Conservation (phyloP, 2,797 vertebrate genomes). For the Otolemur crassicaudatus region DNA sequence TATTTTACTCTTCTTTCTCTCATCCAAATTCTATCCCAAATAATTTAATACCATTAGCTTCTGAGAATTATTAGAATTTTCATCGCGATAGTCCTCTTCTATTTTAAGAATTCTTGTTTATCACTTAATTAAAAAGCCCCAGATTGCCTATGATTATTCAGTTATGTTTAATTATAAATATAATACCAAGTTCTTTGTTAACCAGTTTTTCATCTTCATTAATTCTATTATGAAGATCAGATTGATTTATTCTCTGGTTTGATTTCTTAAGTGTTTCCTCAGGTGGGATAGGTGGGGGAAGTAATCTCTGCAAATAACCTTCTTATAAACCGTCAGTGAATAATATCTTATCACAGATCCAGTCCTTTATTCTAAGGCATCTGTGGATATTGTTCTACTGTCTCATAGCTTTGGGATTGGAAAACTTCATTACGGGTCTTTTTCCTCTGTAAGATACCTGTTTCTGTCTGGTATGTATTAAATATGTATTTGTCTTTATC, state of each 20-base stretch:
- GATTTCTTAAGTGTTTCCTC: background rate
- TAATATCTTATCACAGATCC: background rate
- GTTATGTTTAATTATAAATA: slow-evolving; percentile 44
- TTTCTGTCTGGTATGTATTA: background rate
- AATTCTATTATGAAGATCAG: background rate
- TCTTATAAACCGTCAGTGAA: background rate
- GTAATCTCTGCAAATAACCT: background rate
- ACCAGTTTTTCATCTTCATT: slow-evolving; percentile 18
- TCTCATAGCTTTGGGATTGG: background rate
- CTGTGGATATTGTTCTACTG: background rate
- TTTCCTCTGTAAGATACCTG: background rate
- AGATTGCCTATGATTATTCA: slow-evolving; percentile 20
- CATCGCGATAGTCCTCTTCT: background rate
- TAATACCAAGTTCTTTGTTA: slow-evolving; percentile 1
- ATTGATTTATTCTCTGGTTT: background rate
- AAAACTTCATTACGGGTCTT: background rate
- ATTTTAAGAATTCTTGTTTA: slow-evolving; percentile 57
- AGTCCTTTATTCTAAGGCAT: background rate
- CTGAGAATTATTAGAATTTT: background rate
- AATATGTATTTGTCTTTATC: slow-evolving; percentile 21
- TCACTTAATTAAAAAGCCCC: background rate
- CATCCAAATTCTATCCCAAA: background rate
- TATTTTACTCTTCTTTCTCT: background rate
- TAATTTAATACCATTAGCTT: slow-evolving; percentile 58
- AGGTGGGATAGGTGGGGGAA: background rate